Evolutionary conservation across 2,113 vertebrate species (phyloP).

Genomic region (Origma solitaria): DNA sequence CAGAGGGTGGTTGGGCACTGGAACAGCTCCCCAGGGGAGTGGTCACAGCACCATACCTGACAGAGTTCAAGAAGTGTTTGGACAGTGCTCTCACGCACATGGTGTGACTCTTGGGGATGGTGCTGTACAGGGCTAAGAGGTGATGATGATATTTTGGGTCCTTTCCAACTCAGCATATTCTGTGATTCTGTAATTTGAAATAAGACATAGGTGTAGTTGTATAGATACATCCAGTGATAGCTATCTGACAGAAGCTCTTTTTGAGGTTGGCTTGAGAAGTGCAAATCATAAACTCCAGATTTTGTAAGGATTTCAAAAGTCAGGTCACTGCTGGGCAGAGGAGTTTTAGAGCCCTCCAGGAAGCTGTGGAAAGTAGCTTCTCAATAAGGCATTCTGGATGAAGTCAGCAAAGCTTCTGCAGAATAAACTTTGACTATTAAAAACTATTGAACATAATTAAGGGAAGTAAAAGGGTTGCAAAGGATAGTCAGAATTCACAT

Average conservation of each 20-base stretch:
- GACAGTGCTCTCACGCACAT: fast-evolving
- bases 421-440: not conserved
- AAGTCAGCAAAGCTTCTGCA: not conserved
- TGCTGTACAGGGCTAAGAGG: not conserved
- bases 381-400: not conserved
- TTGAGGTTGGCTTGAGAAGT: not conserved
- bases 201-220: not conserved
- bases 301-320: not conserved
- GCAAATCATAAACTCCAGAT: not conserved
- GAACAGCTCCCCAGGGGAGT: not conserved
- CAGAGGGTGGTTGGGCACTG: no score
- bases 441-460: not conserved
- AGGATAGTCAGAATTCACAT: not conserved
- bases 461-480: not conserved
- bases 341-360: not conserved
- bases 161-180: not conserved
- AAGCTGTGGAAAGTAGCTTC: not conserved
- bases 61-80: not conserved
- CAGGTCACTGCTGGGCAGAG: not conserved
- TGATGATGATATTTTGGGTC: not conserved
- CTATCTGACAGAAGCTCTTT: not conserved
- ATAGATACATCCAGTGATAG: not conserved
- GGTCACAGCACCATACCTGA: not conserved
- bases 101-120: not conserved
- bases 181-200: not conserved